Evolutionary conservation across 2,888 invertebrate species (phyloP).

Genomic region (Ormyrus thymus): DNA sequence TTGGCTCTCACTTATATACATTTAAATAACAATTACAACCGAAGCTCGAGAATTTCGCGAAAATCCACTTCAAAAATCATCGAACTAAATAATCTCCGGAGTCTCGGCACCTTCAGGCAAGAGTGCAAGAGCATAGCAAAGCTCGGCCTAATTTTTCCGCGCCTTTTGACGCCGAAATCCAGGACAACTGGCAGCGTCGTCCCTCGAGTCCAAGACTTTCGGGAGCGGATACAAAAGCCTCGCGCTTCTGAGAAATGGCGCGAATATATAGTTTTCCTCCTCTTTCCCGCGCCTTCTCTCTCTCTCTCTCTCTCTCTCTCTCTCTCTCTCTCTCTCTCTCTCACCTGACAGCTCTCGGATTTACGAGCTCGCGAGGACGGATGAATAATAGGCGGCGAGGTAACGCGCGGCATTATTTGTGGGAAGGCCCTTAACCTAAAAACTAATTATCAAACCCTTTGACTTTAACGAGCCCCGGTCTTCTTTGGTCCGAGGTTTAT

Average conservation of each 20-base stretch:
- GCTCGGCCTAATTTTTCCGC: no score
- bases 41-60: no score
- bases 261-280: constrained; percentile 1
- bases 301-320: not conserved
- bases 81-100: no score
- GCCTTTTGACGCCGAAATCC: no score
- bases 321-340: not conserved
- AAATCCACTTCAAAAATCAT: no score
- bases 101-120: no score
- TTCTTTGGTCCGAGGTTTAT: not conserved
- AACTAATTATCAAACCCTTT: constrained; percentile 22
- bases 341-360: constrained; percentile 1
- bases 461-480: not conserved
- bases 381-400: constrained; percentile 27
- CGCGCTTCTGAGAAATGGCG: not conserved
- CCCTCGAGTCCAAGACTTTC: not conserved
- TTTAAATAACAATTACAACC: no score
- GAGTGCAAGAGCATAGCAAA: no score
- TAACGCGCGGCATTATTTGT: not conserved
- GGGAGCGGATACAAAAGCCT: not conserved
- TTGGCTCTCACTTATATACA: no score
- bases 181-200: no score
- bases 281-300: not conserved
- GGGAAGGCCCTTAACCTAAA: not conserved
- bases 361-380: constrained; percentile 18